Evolutionary conservation across 2,113 vertebrate species (phyloP).

Genomic region (Upupa epops): DNA sequence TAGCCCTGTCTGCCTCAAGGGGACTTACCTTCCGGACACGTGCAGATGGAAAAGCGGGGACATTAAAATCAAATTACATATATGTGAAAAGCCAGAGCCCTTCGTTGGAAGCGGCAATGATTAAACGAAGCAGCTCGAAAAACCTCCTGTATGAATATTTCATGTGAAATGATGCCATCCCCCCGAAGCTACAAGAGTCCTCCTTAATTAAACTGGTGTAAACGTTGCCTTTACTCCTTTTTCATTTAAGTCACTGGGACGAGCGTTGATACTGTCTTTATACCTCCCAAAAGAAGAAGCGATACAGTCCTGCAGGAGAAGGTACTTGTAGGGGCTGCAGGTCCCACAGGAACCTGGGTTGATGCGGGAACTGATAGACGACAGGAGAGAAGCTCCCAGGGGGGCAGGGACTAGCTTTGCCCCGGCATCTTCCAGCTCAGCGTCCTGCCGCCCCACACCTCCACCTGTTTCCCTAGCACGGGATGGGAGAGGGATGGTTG

Average conservation of each 20-base stretch:
- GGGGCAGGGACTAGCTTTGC: not conserved
- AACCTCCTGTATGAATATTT: constrained; percentile 42
- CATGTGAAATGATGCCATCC: not conserved
- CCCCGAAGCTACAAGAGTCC: constrained; percentile 16
- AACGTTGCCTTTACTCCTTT: constrained; percentile 24
- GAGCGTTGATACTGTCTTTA: not conserved
- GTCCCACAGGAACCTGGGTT: not conserved
- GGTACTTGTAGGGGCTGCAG: not conserved
- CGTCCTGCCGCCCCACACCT: not conserved
- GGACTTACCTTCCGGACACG: not conserved
- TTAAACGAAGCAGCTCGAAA: constrained; percentile 9
- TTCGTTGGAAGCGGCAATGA: not conserved
- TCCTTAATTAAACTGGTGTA: constrained; percentile 51
- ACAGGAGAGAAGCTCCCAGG: rapidly evolving
- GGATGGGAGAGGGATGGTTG: rapidly evolving
- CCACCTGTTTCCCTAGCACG: not conserved
- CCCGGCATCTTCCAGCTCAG: not conserved
- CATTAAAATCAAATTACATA: not conserved
- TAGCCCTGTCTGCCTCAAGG: not conserved
- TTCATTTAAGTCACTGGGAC: not conserved
- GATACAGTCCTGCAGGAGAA: not conserved
- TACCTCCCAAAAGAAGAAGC: not conserved
- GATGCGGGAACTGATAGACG: not conserved
- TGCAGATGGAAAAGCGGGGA: not conserved
- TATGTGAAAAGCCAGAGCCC: not conserved